phyloP scores from a whole-genome alignment of 2,797 vertebrate species.

The Muscicapa comitata region DNA sequence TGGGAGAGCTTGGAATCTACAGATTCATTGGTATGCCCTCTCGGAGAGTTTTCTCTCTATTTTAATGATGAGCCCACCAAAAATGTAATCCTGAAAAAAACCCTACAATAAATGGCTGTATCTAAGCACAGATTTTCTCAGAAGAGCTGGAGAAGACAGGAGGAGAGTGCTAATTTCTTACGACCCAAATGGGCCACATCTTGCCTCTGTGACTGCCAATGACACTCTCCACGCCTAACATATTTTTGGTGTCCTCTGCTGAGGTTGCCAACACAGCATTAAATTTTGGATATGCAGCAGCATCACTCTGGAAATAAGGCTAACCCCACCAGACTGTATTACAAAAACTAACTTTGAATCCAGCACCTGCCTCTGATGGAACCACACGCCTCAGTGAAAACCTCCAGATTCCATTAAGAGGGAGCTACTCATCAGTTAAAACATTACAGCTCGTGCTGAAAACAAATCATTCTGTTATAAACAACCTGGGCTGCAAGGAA shows the following conservation, averaged over 20 bases:
- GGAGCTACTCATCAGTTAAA: not conserved
- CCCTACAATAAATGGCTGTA: not conserved
- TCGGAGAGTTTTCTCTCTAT: not conserved
- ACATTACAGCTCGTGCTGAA: not conserved
- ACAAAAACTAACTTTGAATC: not conserved
- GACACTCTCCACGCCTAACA: accelerated
- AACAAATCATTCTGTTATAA: conserved; percentile 5
- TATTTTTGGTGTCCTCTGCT: not conserved
- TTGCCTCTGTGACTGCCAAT: accelerated
- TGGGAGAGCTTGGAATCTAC: conserved; percentile 29
- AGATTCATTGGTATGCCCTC: not conserved
- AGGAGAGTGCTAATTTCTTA: not conserved
- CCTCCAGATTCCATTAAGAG: not conserved
- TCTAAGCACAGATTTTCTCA: not conserved
- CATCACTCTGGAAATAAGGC: not conserved
- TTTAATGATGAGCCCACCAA: not conserved
- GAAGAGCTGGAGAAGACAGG: not conserved
- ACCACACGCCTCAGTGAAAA: not conserved
- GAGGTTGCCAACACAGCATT: not conserved
- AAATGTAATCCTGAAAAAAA: not conserved
- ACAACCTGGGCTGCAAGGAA: conserved; percentile 11
- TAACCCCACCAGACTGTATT: not conserved
- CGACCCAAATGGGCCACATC: not conserved
- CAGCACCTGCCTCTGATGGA: not conserved
- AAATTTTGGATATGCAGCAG: not conserved